Base-by-base conservation (phyloP, 2,888 invertebrate genomes). In the Notodonta ziczac region DNA sequence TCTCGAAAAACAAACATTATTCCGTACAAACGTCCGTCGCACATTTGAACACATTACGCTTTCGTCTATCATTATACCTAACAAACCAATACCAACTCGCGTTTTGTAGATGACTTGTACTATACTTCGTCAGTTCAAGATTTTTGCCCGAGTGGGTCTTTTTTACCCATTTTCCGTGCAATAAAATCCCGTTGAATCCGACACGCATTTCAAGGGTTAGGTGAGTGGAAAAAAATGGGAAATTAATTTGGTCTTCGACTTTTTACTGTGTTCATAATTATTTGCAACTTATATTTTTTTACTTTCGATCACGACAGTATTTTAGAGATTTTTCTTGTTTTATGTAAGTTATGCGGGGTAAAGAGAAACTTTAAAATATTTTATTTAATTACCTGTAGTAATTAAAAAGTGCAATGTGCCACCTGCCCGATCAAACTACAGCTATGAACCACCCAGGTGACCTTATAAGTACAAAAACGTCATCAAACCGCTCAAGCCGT, bases 141-240 rank as follows among this genome's bases (percentile, higher is more conserved):
- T 76, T 82, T 80, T 80, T 80, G 77, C 76, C 74, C 73, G 77
- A 78, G 76, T 77, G 79, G 75, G 74, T 79, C 77, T 80, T 84
- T 85, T 87, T 86, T 82, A 77, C 75, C 84, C 83, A 82, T 87
- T 89, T 91, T 91, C 89, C 90, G 81, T 80, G 84, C 86, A 86
- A 91, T 90, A 90, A 89, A 90, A 71, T 73, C 78, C 73, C 79
- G 81, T 82, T 83, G 85, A 85, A 85, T 82, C 82, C 85, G 88
- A 86, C 85, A 87, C 86, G 86, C 86, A 77, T 82, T 82, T 82
- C 76, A 84, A 86, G 86, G 87, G 89, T 89, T 87, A 81, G 79
- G 77, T 76, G 80, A 76, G 76, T 75, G 82, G 77, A 78, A 84
- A 80, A 24, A 82, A 81, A 87, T 83, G 81, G 59, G 81, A 81